These are phyloP conservation scores for Apodemia hepburni DNA, from an alignment of 2,888 invertebrate genomes.

Conservation along the genomic window DNA sequence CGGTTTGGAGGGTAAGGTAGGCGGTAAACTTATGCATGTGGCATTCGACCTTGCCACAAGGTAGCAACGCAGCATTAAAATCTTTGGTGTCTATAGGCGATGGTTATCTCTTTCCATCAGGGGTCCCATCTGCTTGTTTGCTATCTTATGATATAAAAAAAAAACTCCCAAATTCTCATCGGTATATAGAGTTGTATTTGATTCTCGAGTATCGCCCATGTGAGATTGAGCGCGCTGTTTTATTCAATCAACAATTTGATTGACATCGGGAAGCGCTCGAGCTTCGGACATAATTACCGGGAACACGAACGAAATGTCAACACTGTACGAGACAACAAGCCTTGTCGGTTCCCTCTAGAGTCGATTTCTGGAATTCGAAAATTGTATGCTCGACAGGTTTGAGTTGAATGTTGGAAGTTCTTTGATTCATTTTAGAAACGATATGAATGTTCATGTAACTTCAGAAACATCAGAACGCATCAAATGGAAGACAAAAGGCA, in stretches of 20 bases:
- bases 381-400: not conserved
- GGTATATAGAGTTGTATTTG: too few species aligned
- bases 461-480: too few species aligned
- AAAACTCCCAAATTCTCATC: too few species aligned
- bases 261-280: not conserved
- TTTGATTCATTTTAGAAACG: not conserved
- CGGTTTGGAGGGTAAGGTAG: too few species aligned
- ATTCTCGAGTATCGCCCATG: not conserved
- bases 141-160: too few species aligned
- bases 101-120: too few species aligned
- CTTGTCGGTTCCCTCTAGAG: not conserved
- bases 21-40: too few species aligned
- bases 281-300: not conserved
- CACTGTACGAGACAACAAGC: not conserved
- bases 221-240: not conserved
- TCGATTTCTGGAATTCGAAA: not conserved
- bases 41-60: too few species aligned
- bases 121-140: too few species aligned
- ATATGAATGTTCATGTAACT: not conserved
- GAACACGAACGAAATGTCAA: constrained; percentile 2
- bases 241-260: constrained; percentile 2
- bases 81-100: too few species aligned
- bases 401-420: not conserved
- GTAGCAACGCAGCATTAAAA: too few species aligned
- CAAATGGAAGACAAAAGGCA: too few species aligned